Percentiles rank a stretch among this genome's conserved stretches.
These are phyloP conservation scores for Drosophila paranaensis DNA, from an alignment of 2,888 invertebrate species.

Conservation along the genomic window DNA sequence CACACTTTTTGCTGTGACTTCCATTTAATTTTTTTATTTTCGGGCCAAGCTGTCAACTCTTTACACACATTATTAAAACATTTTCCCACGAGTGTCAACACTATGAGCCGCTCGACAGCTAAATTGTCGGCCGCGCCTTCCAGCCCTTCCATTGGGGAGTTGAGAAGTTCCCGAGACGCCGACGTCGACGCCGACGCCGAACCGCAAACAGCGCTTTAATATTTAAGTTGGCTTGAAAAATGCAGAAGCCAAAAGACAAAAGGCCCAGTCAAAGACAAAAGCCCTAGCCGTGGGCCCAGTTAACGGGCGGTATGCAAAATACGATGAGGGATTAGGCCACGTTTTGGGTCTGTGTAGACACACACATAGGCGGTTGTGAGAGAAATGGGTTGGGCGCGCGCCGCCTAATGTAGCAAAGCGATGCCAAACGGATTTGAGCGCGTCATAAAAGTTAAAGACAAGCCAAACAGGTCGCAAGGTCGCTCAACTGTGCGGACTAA, in stretches of 20 bases:
- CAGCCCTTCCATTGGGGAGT: slow-evolving; percentile 19
- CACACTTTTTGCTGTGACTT: slow-evolving; percentile 43
- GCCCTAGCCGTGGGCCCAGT: slow-evolving; percentile 38
- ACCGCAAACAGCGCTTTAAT: slow-evolving; percentile 74
- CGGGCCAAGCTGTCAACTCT: slow-evolving; percentile 68
- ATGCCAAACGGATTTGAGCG: slow-evolving; percentile 70
- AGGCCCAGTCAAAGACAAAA: slow-evolving; percentile 42
- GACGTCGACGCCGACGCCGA: slow-evolving; percentile 1
- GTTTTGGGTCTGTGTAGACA: slow-evolving; percentile 17
- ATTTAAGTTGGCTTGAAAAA: slow-evolving; percentile 74
- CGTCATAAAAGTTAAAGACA: slow-evolving; percentile 76
- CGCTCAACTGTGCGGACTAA: slow-evolving; percentile 49
- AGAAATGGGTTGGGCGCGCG: neutral
- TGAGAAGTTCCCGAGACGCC: slow-evolving; percentile 19
- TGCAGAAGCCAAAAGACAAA: slow-evolving; percentile 66
- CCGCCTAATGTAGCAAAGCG: slow-evolving; percentile 51
- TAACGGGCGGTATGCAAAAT: slow-evolving; percentile 43
- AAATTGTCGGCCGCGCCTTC: slow-evolving; percentile 1
- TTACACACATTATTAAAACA: slow-evolving; percentile 77
- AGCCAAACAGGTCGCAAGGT: slow-evolving; percentile 64
- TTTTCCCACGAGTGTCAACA: slow-evolving; percentile 80
- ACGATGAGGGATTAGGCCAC: slow-evolving; percentile 44
- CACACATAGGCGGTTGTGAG: neutral
- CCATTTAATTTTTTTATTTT: slow-evolving; percentile 7
- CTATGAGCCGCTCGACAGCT: slow-evolving; percentile 41